Evolutionary conservation across 1,140 invertebrate genomes (phyloP).

Genomic region (Drosophila murphyi): DNA sequence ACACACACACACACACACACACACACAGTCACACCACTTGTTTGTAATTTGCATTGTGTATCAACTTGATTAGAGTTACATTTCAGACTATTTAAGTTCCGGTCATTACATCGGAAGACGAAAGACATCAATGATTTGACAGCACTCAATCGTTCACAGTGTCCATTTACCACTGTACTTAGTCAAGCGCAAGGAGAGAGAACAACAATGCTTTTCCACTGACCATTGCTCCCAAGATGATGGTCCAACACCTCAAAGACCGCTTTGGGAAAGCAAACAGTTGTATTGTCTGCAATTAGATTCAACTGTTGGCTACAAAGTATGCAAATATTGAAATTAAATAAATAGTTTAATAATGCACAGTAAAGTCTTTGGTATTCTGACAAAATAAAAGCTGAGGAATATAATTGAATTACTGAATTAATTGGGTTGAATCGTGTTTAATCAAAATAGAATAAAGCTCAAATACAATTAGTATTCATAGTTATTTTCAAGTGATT

Average conservation of each 20-base stretch:
- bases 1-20: background rate
- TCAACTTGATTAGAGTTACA: slow-evolving; percentile 47
- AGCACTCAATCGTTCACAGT: slow-evolving; percentile 17
- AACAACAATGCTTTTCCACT: slow-evolving; percentile 4
- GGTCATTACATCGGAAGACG: slow-evolving; percentile 19
- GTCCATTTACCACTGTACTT: slow-evolving; percentile 7
- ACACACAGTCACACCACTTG: background rate
- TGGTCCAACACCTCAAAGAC: too few species aligned
- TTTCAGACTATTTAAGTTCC: slow-evolving; percentile 12
- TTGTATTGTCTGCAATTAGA: background rate
- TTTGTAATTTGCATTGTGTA: slow-evolving; percentile 36
- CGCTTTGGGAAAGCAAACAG: background rate
- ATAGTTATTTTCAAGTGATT: slow-evolving; percentile 29
- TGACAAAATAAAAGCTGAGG: too few species aligned
- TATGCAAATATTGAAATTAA: background rate
- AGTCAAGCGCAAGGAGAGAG: background rate
- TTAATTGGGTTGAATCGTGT: background rate
- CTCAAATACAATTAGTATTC: slow-evolving; percentile 3
- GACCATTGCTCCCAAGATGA: too few species aligned
- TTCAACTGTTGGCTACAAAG: background rate
- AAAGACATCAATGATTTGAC: slow-evolving; percentile 8
- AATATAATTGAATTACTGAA: background rate
- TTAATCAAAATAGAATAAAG: slow-evolving; percentile 3
- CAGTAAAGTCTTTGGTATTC: too few species aligned
- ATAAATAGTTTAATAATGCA: too few species aligned